Evolutionary conservation across 2,113 vertebrate genomes (phyloP).

Genomic region (Cottus gobio): DNA sequence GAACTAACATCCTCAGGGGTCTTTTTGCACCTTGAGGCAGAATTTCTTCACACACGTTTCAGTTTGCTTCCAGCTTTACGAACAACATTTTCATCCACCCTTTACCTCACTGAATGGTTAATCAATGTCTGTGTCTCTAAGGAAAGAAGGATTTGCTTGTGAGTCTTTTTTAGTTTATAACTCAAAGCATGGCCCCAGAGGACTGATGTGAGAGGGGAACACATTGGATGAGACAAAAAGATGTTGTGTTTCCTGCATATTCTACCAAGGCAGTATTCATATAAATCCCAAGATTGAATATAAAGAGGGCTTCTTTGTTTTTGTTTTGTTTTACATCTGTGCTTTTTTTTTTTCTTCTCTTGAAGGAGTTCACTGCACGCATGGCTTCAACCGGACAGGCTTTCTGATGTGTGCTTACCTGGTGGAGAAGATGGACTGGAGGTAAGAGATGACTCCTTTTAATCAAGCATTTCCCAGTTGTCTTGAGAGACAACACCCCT

Average conservation of each 20-base stretch:
- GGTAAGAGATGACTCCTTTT: slow-evolving; percentile 81
- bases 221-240: slow-evolving; percentile 11
- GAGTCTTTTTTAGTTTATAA: slow-evolving; percentile 19
- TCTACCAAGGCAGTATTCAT: background rate
- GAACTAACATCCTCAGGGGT: background rate
- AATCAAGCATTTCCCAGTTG: background rate
- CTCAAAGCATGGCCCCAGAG: slow-evolving; percentile 20
- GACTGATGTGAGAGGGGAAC: slow-evolving; percentile 24
- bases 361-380: slow-evolving; percentile 97
- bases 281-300: background rate
- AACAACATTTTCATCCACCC: background rate
- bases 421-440: slow-evolving; percentile 99
- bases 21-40: background rate
- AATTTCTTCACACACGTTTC: background rate
- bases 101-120: slow-evolving; percentile 22
- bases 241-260: background rate
- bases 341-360: slow-evolving; percentile 24
- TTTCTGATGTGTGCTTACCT: slow-evolving; percentile 98
- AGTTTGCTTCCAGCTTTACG: background rate
- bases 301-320: background rate
- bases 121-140: slow-evolving; percentile 3
- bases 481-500: slow-evolving; percentile 17
- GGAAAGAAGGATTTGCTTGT: slow-evolving; percentile 9
- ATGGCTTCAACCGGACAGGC: slow-evolving; percentile 98
- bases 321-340: slow-evolving; percentile 23